Evolutionary conservation across 2,888 invertebrate genomes (phyloP).

Genomic region (Cordilura impudica): DNA sequence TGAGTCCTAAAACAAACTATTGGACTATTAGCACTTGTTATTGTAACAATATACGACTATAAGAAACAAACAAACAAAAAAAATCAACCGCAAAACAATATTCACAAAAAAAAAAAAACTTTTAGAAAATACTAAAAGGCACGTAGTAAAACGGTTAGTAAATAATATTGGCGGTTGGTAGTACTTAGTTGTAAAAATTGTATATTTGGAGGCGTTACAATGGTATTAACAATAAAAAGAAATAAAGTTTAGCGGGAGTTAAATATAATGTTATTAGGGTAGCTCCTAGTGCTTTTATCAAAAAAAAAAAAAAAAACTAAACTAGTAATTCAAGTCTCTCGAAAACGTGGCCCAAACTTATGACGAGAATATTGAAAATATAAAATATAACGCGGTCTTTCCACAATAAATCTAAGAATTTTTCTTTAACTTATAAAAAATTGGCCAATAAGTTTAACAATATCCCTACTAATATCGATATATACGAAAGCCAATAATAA

Average conservation of each 20-base stretch:
- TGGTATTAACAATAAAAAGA: conserved; percentile 20
- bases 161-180: not conserved
- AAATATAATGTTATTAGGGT: not conserved
- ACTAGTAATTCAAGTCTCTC: too few species aligned
- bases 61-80: not conserved
- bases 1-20: conserved; percentile 44
- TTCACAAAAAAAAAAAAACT: not conserved
- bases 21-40: conserved; percentile 58
- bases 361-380: too few species aligned
- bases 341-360: too few species aligned
- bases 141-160: conserved; percentile 27
- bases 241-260: conserved; percentile 7
- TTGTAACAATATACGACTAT: conserved; percentile 19
- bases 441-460: too few species aligned
- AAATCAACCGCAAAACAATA: conserved; percentile 13
- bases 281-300: not conserved
- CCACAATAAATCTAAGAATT: too few species aligned
- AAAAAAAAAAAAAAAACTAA: not conserved
- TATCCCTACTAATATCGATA: too few species aligned
- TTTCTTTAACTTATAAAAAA: too few species aligned
- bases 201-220: conserved; percentile 46
- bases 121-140: conserved; percentile 5
- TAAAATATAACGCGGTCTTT: too few species aligned
- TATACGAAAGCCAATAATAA: conserved; percentile 13
- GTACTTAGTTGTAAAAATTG: conserved; percentile 11